These are phyloP conservation scores for Amphilophus citrinellus DNA, from an alignment of 2,113 vertebrate genomes.

Conservation along the genomic window DNA sequence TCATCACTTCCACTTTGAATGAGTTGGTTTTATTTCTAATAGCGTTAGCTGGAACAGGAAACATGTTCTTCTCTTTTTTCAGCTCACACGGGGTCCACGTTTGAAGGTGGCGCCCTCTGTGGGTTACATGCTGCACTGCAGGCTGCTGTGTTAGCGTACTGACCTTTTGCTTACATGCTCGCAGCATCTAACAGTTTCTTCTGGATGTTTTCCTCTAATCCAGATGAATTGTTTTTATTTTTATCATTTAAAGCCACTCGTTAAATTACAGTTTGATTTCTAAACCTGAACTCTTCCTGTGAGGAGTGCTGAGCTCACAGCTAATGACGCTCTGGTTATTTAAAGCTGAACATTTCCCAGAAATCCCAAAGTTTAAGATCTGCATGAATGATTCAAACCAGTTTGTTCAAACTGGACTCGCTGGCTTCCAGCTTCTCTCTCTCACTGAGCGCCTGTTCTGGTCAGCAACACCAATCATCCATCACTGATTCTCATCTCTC, in stretches of 20 bases:
- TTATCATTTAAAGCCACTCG: background rate
- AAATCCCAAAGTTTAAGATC: no score
- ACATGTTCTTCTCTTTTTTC: no score
- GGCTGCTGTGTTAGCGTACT: background rate
- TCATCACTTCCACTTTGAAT: no score
- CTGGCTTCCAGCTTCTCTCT: background rate
- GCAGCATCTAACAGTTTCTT: background rate
- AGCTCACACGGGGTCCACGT: no score
- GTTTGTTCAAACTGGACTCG: background rate
- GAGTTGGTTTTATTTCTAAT: no score
- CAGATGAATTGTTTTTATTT: background rate
- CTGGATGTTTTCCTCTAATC: background rate
- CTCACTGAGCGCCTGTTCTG: background rate
- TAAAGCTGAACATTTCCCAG: no score
- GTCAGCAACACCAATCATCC: background rate
- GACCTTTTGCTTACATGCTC: no score
- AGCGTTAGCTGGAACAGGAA: no score
- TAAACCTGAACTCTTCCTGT: background rate
- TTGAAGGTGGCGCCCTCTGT: background rate
- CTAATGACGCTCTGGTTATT: background rate
- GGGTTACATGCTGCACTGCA: background rate
- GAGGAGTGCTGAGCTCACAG: background rate
- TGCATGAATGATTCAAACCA: no score
- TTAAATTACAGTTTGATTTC: background rate
- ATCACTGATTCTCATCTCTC: slow-evolving; percentile 37